A percentile compares a stretch with the other conserved stretches of the same genome.
phyloP scores from a whole-genome alignment of 2,888 invertebrate genomes.

The Digitonthophagus gazella region DNA sequence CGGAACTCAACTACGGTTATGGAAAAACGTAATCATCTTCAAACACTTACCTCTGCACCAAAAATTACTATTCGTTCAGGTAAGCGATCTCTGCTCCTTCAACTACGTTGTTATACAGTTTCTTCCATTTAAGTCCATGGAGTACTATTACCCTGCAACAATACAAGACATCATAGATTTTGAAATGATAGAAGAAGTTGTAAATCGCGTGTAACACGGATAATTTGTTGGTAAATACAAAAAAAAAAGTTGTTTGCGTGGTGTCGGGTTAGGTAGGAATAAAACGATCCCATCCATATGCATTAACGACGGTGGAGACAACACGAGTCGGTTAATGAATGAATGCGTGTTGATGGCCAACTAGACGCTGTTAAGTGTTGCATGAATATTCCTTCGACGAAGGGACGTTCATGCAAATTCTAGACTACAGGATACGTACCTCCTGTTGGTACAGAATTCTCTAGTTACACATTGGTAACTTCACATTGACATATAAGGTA shows the following conservation, averaged over 20 bases:
- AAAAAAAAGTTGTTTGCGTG: neutral
- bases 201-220: too few species aligned
- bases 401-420: neutral
- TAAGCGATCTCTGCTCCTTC: neutral
- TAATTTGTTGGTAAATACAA: too few species aligned
- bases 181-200: too few species aligned
- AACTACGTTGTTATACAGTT: neutral
- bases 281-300: neutral
- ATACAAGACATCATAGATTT: neutral
- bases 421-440: neutral
- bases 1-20: neutral
- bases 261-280: neutral
- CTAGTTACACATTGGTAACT: too few species aligned
- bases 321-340: neutral
- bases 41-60: neutral
- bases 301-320: neutral
- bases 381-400: neutral
- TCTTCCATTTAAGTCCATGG: neutral
- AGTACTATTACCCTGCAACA: neutral
- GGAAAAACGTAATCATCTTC: neutral
- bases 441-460: too few species aligned
- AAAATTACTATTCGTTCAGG: neutral
- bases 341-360: neutral
- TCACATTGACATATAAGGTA: too few species aligned
- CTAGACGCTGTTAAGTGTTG: neutral